These are phyloP conservation scores for Coregonus suidteri DNA, from an alignment of 2,797 vertebrate species.

Conservation along the genomic window DNA sequence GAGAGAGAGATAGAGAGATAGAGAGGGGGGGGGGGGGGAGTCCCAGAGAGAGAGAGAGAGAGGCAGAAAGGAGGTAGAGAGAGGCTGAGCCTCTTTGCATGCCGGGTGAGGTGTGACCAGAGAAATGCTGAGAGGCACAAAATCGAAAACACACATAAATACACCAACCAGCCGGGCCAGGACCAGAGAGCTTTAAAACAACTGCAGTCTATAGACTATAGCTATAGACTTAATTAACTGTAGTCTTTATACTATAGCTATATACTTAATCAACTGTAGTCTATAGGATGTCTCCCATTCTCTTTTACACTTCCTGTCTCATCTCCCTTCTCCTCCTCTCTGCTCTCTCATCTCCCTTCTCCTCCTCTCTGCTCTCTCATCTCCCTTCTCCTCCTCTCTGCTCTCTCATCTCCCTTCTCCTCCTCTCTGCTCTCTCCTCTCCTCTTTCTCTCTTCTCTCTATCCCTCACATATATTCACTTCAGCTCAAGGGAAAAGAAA, in stretches of 20 bases:
- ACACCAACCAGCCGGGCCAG: background rate
- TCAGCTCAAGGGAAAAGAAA: background rate
- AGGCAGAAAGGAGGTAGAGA: too few relatives aligned
- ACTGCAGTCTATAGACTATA: background rate
- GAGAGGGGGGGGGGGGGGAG: conserved; percentile 4
- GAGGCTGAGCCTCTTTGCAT: too few relatives aligned
- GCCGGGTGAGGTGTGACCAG: conserved; percentile 28
- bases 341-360: too few relatives aligned
- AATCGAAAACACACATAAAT: background rate
- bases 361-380: too few relatives aligned
- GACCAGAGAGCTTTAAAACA: background rate
- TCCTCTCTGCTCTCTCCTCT: background rate
- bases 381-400: too few relatives aligned
- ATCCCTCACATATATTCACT: background rate
- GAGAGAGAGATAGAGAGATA: conserved; percentile 20
- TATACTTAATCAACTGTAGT: too few relatives aligned
- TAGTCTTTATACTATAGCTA: background rate
- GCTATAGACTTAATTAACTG: too few relatives aligned
- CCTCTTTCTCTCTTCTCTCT: background rate
- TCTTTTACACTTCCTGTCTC: background rate
- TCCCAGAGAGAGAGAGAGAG: conserved; percentile 10
- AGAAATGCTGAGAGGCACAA: conserved; percentile 17
- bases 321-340: background rate
- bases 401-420: too few relatives aligned
- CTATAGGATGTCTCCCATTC: background rate